Evolutionary conservation across 2,888 invertebrate genomes (phyloP).

Genomic region (Hipparchia sbordonii): DNA sequence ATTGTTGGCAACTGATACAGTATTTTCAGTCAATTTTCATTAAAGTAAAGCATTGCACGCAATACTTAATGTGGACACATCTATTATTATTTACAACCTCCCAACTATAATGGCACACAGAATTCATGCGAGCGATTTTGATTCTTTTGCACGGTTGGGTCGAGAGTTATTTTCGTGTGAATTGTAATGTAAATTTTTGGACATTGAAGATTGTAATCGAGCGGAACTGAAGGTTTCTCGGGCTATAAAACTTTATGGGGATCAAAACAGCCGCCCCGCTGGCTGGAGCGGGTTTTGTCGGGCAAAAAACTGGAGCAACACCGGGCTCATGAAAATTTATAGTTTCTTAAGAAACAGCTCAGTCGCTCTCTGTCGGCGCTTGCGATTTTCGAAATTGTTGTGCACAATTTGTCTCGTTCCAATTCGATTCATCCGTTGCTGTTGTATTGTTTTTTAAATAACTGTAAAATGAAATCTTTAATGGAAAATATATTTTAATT

Average conservation of each 20-base stretch:
- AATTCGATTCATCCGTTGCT: conserved; percentile 41
- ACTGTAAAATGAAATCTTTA: conserved; percentile 6
- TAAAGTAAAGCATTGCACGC: conserved; percentile 17
- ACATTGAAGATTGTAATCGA: conserved; percentile 2
- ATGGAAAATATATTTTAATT: not conserved
- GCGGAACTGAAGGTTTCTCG: conserved; percentile 47
- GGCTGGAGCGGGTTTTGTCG: conserved; percentile 42
- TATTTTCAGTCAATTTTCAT: conserved; percentile 22
- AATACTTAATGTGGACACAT: conserved; percentile 18
- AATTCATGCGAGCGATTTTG: not conserved
- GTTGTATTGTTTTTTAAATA: conserved; percentile 3
- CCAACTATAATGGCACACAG: not conserved
- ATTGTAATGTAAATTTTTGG: not conserved
- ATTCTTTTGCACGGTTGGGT: not conserved
- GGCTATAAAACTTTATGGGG: conserved; percentile 64
- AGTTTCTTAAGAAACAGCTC: conserved; percentile 54
- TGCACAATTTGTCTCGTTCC: conserved; percentile 57
- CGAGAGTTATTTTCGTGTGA: not conserved
- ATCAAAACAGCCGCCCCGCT: conserved; percentile 53
- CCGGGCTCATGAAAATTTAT: conserved; percentile 70
- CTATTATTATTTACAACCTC: conserved; percentile 21
- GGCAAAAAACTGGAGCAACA: conserved; percentile 67
- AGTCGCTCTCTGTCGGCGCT: conserved; percentile 45
- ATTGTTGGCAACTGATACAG: conserved; percentile 22
- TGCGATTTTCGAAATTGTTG: conserved; percentile 53